These are phyloP conservation scores for Drosophila melanosoma DNA, from an alignment of 2,888 invertebrate genomes.

Conservation along the genomic window DNA sequence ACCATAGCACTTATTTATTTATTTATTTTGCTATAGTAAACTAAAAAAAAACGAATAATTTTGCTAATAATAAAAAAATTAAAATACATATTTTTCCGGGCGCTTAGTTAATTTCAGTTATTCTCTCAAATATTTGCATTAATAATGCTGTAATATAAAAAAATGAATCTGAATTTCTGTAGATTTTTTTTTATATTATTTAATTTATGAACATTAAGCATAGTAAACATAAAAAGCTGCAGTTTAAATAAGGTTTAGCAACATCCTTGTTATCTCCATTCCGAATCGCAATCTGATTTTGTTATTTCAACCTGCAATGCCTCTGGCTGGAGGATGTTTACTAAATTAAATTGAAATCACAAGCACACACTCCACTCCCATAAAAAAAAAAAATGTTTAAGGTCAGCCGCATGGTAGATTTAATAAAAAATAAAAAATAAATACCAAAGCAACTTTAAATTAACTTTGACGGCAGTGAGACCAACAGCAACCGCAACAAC, in stretches of 20 bases:
- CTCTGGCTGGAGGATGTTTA: slow-evolving; percentile 21
- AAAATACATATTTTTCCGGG: too few species aligned
- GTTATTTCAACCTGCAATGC: slow-evolving; percentile 2
- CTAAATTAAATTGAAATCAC: slow-evolving; percentile 34
- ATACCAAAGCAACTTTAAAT: slow-evolving; percentile 44
- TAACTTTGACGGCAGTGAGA: slow-evolving; percentile 38
- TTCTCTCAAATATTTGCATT: too few species aligned
- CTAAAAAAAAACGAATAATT: too few species aligned
- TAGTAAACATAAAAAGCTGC: slow-evolving; percentile 10
- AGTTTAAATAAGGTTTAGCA: slow-evolving; percentile 19
- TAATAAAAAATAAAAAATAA: slow-evolving; percentile 36
- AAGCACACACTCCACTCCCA: slow-evolving; percentile 5
- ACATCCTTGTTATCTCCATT: neutral
- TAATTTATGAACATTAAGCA: slow-evolving; percentile 18
- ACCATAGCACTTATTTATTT: too few species aligned
- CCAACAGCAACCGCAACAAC: slow-evolving; percentile 13
- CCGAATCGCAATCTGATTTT: neutral
- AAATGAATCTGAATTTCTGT: neutral
- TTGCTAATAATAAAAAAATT: too few species aligned
- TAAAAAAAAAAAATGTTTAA: slow-evolving; percentile 25
- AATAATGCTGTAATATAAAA: neutral
- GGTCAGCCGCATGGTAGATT: slow-evolving; percentile 40
- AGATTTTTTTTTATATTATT: neutral
- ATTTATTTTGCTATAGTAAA: too few species aligned
- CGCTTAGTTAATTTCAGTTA: too few species aligned